Percentiles rank a stretch among this genome's conserved stretches.
Evolutionary conservation across 2,113 vertebrate species (phyloP).

Genomic region (Xiphophorus maculatus): DNA sequence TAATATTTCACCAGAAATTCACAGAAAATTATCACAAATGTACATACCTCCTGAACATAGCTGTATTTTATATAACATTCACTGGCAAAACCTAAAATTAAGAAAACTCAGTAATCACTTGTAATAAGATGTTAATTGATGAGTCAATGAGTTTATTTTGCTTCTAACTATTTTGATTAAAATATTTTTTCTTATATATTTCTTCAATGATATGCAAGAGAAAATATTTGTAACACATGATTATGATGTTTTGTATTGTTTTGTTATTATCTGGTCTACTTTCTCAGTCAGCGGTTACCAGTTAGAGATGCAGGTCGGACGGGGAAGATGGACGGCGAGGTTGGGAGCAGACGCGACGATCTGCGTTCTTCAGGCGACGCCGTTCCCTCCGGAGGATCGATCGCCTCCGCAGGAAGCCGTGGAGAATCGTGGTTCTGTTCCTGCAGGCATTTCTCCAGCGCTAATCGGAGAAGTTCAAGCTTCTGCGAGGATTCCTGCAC

Average conservation of each 20-base stretch:
- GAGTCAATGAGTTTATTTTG: background rate
- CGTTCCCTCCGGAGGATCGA: background rate
- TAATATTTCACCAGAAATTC: background rate
- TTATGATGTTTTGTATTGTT: too few species aligned
- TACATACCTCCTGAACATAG: background rate
- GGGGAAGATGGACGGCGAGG: conserved; percentile 43
- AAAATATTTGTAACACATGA: too few species aligned
- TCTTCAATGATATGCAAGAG: background rate
- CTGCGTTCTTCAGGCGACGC: background rate
- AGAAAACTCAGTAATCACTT: background rate
- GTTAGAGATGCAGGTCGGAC: conserved; percentile 66
- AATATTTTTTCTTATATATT: background rate
- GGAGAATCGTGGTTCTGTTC: conserved; percentile 35
- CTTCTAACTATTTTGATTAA: background rate
- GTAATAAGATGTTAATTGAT: background rate
- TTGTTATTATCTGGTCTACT: background rate
- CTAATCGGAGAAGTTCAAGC: conserved; percentile 60
- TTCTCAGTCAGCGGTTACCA: conserved; percentile 38
- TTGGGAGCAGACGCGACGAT: conserved; percentile 26
- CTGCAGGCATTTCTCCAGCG: conserved; percentile 54
- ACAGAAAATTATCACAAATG: too few species aligned
- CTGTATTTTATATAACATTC: background rate
- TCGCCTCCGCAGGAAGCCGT: conserved; percentile 3
- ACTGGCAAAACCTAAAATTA: background rate
- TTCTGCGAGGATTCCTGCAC: conserved; percentile 70